phyloP scores from a whole-genome alignment of 1,140 invertebrate species.

The Philaenus spumarius region DNA sequence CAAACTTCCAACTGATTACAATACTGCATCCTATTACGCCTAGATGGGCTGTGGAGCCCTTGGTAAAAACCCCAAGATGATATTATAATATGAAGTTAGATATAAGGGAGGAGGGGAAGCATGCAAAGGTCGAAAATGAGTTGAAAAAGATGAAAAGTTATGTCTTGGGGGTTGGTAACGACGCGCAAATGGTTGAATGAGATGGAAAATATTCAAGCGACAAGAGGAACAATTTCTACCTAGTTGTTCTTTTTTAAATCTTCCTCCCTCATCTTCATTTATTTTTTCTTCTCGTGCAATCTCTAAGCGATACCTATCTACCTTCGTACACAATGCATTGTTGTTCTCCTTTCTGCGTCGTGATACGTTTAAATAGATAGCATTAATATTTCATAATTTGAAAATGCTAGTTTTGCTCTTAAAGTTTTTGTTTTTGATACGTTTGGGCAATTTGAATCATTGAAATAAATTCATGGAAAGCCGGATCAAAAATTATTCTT shows the following conservation, averaged over 20 bases:
- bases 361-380: no score
- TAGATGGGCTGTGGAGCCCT: background rate
- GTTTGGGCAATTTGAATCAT: no score
- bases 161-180: slow-evolving; percentile 4
- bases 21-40: no score
- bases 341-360: no score
- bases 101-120: background rate
- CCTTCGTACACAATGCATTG: no score
- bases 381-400: no score
- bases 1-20: no score
- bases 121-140: slow-evolving; percentile 11
- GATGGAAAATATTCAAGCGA: slow-evolving; percentile 21
- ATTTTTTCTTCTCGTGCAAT: background rate
- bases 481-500: no score
- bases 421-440: no score
- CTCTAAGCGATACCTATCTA: background rate
- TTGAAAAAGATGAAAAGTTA: slow-evolving; percentile 18
- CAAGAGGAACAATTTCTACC: slow-evolving; percentile 5
- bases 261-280: background rate
- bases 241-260: background rate
- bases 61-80: background rate
- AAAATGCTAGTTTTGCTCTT: no score
- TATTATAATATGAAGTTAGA: slow-evolving; percentile 15
- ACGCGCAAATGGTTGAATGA: slow-evolving; percentile 15
- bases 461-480: no score